phyloP scores from a whole-genome alignment of 2,113 vertebrate genomes.

The Coptodon bakossiorum region DNA sequence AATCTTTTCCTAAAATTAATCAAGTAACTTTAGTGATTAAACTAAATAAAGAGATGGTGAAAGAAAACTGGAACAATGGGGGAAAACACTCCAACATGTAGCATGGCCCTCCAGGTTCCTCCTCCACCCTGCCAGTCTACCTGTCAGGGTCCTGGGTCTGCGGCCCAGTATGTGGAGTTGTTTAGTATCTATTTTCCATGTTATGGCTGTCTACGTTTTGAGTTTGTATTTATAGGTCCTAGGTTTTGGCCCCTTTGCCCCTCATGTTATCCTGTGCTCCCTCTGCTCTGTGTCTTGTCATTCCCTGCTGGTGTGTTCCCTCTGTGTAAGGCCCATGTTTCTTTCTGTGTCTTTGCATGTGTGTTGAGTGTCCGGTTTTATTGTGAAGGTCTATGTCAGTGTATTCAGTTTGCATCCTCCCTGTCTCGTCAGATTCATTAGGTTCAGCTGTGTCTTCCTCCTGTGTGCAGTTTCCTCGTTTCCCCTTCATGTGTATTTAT shows the following conservation, averaged over 20 bases:
- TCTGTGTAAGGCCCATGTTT: background rate
- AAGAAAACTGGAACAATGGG: background rate
- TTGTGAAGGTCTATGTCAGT: background rate
- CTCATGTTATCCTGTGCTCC: background rate
- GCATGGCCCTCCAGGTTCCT: accelerated
- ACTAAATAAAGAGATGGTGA: accelerated
- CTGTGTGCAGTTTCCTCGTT: background rate
- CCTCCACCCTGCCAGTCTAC: accelerated
- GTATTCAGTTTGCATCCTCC: background rate
- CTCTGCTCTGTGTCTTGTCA: background rate
- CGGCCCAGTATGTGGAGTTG: accelerated
- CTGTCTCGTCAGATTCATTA: background rate
- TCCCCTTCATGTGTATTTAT: too few relatives aligned
- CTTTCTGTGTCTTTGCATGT: background rate
- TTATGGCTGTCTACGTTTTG: background rate
- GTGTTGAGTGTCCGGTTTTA: background rate
- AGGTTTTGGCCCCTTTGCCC: accelerated
- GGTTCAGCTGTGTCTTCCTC: background rate
- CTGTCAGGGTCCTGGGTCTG: background rate
- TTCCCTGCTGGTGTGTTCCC: accelerated
- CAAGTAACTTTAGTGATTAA: background rate
- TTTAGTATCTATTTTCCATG: background rate
- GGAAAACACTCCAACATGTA: accelerated
- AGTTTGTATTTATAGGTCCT: background rate
- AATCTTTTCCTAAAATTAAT: background rate